Evolutionary conservation across 1,140 invertebrate species (phyloP).

Genomic region (Dendroctonus ponderosae): DNA sequence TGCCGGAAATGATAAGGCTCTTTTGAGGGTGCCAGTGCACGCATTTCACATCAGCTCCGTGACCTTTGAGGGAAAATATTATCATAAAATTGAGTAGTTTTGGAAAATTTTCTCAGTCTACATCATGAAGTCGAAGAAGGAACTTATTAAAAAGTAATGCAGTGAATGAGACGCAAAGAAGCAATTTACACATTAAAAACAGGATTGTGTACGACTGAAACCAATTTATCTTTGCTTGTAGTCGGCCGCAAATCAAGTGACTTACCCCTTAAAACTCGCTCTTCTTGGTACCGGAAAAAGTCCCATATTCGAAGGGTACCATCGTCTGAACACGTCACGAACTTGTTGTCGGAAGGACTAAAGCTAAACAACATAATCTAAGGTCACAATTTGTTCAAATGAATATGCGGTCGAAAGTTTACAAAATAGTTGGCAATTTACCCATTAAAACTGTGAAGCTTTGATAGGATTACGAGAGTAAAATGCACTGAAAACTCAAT

Average conservation of each 20-base stretch:
- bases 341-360: constrained; percentile 97
- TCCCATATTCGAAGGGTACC: constrained; percentile 98
- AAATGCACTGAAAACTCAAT: too few relatives aligned
- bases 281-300: constrained; percentile 95
- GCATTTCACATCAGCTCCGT: constrained; percentile 99
- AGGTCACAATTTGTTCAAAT: constrained; percentile 17
- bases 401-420: too few relatives aligned
- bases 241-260: constrained; percentile 2
- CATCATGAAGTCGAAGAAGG: too few relatives aligned
- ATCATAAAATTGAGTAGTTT: not conserved
- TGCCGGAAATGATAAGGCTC: constrained; percentile 93
- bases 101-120: too few relatives aligned
- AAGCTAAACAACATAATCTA: constrained; percentile 71
- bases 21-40: constrained; percentile 99
- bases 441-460: too few relatives aligned
- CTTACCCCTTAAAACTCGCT: constrained; percentile 88
- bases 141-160: too few relatives aligned
- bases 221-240: too few relatives aligned
- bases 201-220: too few relatives aligned
- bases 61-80: constrained; percentile 63
- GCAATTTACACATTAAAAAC: too few relatives aligned
- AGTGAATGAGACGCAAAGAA: too few relatives aligned
- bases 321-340: constrained; percentile 98
- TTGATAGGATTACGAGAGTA: too few relatives aligned
- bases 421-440: too few relatives aligned